These are phyloP conservation scores for Syrmaticus mikado DNA, from an alignment of 2,113 vertebrate genomes.

Conservation along the genomic window DNA sequence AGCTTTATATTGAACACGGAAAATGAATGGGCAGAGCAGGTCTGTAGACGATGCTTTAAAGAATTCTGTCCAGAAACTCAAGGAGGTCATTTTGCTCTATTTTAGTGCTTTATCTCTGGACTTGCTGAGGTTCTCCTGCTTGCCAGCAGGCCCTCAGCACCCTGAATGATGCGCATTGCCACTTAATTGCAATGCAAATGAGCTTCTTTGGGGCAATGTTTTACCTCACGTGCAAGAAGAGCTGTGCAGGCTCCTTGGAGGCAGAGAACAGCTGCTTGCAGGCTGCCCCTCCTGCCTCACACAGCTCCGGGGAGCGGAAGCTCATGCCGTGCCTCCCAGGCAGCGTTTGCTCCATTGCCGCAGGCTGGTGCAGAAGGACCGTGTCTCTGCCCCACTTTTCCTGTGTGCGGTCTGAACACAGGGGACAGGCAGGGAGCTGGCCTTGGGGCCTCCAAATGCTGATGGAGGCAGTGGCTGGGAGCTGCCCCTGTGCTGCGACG, in stretches of 20 bases:
- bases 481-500: accelerated
- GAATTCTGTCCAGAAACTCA: background rate
- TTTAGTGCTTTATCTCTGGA: background rate
- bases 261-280: background rate
- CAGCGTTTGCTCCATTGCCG: background rate
- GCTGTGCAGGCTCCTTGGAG: background rate
- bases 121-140: background rate
- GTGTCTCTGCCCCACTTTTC: background rate
- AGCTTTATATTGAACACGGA: background rate
- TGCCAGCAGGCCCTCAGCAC: background rate
- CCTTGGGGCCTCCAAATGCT: background rate
- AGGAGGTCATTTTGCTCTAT: background rate
- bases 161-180: background rate
- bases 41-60: background rate
- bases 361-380: background rate
- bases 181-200: background rate
- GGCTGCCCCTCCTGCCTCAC: background rate
- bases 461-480: background rate
- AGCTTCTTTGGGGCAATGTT: background rate
- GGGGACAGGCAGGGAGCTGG: background rate
- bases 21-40: background rate
- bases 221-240: background rate
- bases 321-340: background rate
- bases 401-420: background rate
- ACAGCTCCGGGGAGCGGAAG: background rate